Evolutionary conservation across 2,113 vertebrate species (phyloP), one percentile per base, ranked within the genome.

Genomic region (Bubalus kerabau): DNA sequence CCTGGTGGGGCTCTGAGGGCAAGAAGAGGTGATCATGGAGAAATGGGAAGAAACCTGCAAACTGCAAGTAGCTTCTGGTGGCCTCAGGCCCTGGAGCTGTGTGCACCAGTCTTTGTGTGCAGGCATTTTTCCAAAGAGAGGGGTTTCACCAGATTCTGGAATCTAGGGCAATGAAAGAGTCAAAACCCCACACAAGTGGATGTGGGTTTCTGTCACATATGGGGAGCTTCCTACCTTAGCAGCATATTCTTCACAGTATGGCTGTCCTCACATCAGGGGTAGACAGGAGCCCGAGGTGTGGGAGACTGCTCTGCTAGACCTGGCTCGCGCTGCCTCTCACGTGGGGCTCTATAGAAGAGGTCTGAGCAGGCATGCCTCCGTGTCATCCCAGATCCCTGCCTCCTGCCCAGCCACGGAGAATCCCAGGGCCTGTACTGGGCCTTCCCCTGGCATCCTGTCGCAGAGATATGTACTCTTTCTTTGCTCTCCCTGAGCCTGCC

Each of bases 51-150:
- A 91, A 16, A 46, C 28, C 50, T 28, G 26, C 52, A 40, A 54
- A 54, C 6, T 6, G 0, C 0, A 1, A 52, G 15, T 56, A 24
- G 50, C 32, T 57, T 8, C 14, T 0, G 4, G n/a, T 0, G 6
- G 32, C 43, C 36, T 59, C 4, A 7, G 50, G 7, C 40, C 26
- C 9, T n/a, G 56, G 28, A 8, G 14, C 26, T 32, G 4, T 60
- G 7, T 2, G 19, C 16, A 1, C 2, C 28, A 30, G 7, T 76
- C 71, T 81, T 21, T 50, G 4, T 28, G n/a, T 28, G 43, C 16
- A 48, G 78, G 16, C 5, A 3, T 8, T 16, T 40, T 50, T 76
- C 64, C 24, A 2, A 7, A 64, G 28, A 62, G 40, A 46, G 8
- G 43, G 57, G 19, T 24, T 19, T 13, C 21, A 15, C 26, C 10